Conservation (phyloP, 2,113 vertebrate species). For the Clarias macrocephalus region DNA sequence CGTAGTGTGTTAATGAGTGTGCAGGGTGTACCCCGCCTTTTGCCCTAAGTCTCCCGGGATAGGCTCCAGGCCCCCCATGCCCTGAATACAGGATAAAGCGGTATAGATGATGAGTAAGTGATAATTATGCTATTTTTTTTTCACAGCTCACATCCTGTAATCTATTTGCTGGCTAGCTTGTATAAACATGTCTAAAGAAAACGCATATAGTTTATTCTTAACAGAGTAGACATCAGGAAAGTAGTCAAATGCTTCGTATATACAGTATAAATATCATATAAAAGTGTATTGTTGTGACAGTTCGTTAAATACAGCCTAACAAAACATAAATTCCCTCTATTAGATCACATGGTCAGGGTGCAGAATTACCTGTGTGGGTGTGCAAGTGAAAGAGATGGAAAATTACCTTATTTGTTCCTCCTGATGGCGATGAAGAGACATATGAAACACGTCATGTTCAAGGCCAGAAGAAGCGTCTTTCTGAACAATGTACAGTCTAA, state of each 20-base stretch:
- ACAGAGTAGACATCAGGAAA: slow-evolving; percentile 17
- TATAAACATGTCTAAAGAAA: background rate
- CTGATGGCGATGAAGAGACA: background rate
- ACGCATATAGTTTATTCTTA: background rate
- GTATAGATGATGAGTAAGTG: no score
- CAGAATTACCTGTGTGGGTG: slow-evolving; percentile 7
- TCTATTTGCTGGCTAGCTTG: background rate
- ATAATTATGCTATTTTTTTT: no score
- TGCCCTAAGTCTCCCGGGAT: no score
- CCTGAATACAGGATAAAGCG: no score
- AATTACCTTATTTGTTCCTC: slow-evolving; percentile 7
- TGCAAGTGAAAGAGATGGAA: slow-evolving; percentile 41
- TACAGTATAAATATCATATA: background rate
- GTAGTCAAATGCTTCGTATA: slow-evolving; percentile 25
- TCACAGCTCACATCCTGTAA: background rate
- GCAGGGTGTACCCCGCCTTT: no score
- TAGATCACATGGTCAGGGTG: slow-evolving; percentile 19
- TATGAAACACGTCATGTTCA: background rate
- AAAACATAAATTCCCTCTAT: slow-evolving; percentile 33
- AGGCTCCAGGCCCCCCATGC: no score
- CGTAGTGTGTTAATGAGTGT: no score
- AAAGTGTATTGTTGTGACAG: background rate
- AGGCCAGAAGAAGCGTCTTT: background rate
- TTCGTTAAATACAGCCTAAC: slow-evolving; percentile 24
- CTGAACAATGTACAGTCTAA: background rate